These are phyloP conservation scores for Gallirallus australis DNA, from an alignment of 2,797 vertebrate genomes.

Conservation along the genomic window DNA sequence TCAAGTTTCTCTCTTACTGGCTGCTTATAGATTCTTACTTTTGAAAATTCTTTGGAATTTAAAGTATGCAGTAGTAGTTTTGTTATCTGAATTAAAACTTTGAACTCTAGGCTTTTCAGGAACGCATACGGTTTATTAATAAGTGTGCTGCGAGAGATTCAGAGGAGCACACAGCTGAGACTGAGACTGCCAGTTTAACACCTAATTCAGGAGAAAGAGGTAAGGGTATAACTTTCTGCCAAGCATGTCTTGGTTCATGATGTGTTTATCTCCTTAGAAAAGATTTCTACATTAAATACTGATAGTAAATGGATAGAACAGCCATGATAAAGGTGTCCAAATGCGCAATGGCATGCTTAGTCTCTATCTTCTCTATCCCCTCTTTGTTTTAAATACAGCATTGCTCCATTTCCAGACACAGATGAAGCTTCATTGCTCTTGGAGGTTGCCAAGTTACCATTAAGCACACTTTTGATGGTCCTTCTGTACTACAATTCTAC, in stretches of 20 bases:
- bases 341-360: background rate
- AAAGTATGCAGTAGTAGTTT: background rate
- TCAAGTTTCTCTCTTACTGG: background rate
- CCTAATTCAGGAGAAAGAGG: conserved; percentile 65
- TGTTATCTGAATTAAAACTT: background rate
- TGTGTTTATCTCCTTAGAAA: background rate
- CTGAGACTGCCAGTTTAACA: background rate
- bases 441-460: background rate
- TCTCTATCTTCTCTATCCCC: background rate
- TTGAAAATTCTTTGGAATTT: background rate
- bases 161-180: background rate
- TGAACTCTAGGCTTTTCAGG: conserved; percentile 83
- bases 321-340: background rate
- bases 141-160: conserved; percentile 43
- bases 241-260: background rate
- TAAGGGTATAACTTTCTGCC: conserved; percentile 4
- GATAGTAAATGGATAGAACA: background rate
- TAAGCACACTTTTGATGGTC: background rate
- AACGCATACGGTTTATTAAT: conserved; percentile 82
- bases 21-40: background rate
- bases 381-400: background rate
- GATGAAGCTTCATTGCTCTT: background rate
- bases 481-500: background rate
- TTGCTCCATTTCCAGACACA: background rate
- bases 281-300: background rate